These are phyloP conservation scores for Penaeus japonicus DNA, from an alignment of 1,140 invertebrate species.

Conservation along the genomic window DNA sequence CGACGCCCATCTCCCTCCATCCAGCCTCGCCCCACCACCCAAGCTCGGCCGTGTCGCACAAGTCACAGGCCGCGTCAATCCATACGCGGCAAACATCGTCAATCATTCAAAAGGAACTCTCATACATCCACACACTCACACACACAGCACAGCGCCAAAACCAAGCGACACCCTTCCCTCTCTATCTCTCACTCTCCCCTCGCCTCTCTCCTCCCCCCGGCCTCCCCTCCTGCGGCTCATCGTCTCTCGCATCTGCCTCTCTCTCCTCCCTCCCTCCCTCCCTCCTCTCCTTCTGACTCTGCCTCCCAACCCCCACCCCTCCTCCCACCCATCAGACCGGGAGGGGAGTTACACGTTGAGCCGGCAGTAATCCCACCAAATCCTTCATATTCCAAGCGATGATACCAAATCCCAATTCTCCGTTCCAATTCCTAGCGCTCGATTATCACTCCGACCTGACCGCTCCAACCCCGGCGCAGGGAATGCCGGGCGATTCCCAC, in stretches of 20 bases:
- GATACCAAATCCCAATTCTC: slow-evolving; percentile 51
- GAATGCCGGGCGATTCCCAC: neutral
- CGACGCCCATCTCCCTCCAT: too few species aligned
- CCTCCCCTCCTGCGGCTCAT: neutral
- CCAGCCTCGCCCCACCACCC: too few species aligned
- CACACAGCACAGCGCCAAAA: neutral
- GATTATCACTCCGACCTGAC: slow-evolving; percentile 25
- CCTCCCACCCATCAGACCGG: slow-evolving; percentile 1
- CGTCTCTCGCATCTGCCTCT: neutral
- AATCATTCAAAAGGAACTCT: neutral
- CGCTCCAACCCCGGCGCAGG: neutral
- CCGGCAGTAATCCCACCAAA: slow-evolving; percentile 45
- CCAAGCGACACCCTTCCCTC: neutral
- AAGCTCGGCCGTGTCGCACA: too few species aligned
- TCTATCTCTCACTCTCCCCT: neutral
- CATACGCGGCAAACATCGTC: too few species aligned
- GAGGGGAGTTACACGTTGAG: slow-evolving; percentile 41
- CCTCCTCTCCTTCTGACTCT: neutral
- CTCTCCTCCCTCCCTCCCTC: neutral
- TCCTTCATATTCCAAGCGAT: slow-evolving; percentile 41
- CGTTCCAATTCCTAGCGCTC: slow-evolving; percentile 47
- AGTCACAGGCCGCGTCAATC: too few species aligned
- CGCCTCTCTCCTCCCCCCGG: neutral
- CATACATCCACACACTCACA: neutral
- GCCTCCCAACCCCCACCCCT: neutral